phyloP scores from a whole-genome alignment of 2,888 invertebrate species.

The Tenthredo amoena region DNA sequence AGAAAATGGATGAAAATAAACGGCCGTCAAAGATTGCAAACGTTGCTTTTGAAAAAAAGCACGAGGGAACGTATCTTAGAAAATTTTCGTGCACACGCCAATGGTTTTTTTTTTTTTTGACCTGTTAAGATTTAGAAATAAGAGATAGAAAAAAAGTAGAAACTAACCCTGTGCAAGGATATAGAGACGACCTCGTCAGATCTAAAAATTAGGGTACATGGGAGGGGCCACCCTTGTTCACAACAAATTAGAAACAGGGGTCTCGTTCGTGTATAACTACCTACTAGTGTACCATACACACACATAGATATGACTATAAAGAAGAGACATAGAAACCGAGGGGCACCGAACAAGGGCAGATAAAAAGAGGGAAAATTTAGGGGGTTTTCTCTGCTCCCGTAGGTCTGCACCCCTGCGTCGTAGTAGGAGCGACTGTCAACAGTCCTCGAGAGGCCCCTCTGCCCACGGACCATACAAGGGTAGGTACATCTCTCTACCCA shows the following conservation, averaged over 20 bases:
- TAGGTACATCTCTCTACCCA: constrained; percentile 9
- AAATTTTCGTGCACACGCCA: background rate
- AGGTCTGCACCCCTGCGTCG: constrained; percentile 24
- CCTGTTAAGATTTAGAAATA: constrained; percentile 28
- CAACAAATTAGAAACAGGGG: constrained; percentile 51
- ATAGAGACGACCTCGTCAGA: constrained; percentile 16
- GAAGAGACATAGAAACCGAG: background rate
- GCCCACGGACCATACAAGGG: constrained; percentile 1
- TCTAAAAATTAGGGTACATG: constrained; percentile 42
- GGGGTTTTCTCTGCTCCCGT: constrained; percentile 20
- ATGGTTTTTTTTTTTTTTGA: constrained; percentile 9
- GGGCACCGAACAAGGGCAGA: constrained; percentile 14
- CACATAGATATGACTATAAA: background rate
- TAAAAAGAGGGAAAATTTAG: constrained; percentile 4
- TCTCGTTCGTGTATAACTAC: background rate
- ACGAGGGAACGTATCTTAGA: background rate
- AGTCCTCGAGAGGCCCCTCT: constrained; percentile 33
- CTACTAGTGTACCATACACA: background rate
- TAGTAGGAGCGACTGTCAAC: constrained; percentile 47
- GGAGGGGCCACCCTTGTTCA: constrained; percentile 39
- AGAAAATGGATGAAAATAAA: background rate
- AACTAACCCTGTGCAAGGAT: background rate
- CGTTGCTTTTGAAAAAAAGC: background rate
- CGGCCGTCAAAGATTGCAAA: background rate
- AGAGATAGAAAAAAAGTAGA: constrained; percentile 10